Evolutionary conservation across 2,797 vertebrate species (phyloP).

Genomic region (Squalus acanthias): DNA sequence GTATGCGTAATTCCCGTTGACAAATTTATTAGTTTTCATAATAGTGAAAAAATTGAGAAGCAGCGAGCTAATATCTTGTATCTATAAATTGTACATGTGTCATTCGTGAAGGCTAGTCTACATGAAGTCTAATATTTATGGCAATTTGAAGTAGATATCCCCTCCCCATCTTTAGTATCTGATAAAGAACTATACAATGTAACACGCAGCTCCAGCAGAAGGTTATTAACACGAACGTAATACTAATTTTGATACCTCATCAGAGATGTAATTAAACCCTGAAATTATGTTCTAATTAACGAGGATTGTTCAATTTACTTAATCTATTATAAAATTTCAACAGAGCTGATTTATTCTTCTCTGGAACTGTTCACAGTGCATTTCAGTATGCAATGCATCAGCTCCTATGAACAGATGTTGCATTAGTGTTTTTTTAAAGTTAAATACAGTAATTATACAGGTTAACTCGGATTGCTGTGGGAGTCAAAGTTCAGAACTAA

Average conservation of each 20-base stretch:
- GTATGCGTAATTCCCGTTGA: conserved; percentile 71
- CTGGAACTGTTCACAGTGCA: not conserved
- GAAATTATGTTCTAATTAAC: conserved; percentile 90
- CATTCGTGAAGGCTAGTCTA: conserved; percentile 49
- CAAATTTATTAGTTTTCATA: conserved; percentile 78
- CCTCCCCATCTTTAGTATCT: conserved; percentile 62
- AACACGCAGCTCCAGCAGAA: conserved; percentile 59
- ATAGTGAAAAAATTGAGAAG: conserved; percentile 63
- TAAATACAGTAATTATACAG: not conserved
- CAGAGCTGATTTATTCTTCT: conserved; percentile 3
- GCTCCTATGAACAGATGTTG: not conserved
- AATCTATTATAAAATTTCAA: conserved; percentile 30
- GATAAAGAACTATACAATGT: conserved; percentile 57
- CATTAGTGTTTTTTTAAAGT: not conserved
- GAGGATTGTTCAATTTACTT: conserved; percentile 73
- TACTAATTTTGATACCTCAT: conserved; percentile 79
- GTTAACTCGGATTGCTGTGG: not conserved
- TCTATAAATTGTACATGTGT: conserved; percentile 63
- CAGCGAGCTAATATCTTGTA: conserved; percentile 63
- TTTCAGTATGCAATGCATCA: conserved; percentile 29
- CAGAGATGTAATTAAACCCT: conserved; percentile 80
- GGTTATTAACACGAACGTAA: conserved; percentile 77
- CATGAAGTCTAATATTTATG: conserved; percentile 59
- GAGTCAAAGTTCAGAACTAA: conserved; percentile 2
- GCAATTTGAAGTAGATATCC: conserved; percentile 63